phyloP scores from a whole-genome alignment of 2,888 invertebrate genomes.

The Philereme transversata region DNA sequence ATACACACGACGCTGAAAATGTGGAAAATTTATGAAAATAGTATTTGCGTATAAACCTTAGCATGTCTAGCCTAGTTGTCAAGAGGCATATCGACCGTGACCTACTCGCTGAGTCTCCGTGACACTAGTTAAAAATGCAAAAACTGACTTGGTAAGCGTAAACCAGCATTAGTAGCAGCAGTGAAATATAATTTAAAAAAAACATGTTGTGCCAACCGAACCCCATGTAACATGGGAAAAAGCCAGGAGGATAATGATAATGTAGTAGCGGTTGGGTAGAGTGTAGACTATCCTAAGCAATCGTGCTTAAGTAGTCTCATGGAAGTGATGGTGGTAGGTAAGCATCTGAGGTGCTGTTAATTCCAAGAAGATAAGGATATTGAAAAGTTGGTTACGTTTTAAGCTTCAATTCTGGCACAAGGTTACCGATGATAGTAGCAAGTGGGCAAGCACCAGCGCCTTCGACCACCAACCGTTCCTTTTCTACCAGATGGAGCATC shows the following conservation, averaged over 20 bases:
- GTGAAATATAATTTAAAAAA: too few species aligned
- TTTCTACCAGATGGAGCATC: slow-evolving; percentile 89
- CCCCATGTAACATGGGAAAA: too few species aligned
- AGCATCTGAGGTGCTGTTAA: too few species aligned
- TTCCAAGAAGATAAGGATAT: too few species aligned
- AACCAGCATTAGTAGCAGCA: too few species aligned
- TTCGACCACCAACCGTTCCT: slow-evolving; percentile 94
- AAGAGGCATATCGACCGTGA: slow-evolving; percentile 6
- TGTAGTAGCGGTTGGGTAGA: too few species aligned
- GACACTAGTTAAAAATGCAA: neutral
- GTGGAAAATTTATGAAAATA: slow-evolving; percentile 5
- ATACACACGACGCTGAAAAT: slow-evolving; percentile 90
- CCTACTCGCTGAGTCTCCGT: slow-evolving; percentile 4
- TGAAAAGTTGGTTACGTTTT: slow-evolving; percentile 82
- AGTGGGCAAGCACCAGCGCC: slow-evolving; percentile 94
- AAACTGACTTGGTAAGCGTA: too few species aligned
- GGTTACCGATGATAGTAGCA: slow-evolving; percentile 91
- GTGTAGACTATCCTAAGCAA: too few species aligned
- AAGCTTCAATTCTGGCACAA: slow-evolving; percentile 90
- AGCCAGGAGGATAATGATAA: too few species aligned
- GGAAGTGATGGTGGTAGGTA: too few species aligned
- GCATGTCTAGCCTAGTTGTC: neutral
- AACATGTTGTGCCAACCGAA: too few species aligned
- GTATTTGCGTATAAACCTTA: neutral
- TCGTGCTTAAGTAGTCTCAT: too few species aligned